A percentile compares a stretch with the other conserved stretches of the same genome.
These are phyloP conservation scores for Peromyscus attwateri DNA, from an alignment of 2,797 vertebrate genomes.

Conservation along the genomic window DNA sequence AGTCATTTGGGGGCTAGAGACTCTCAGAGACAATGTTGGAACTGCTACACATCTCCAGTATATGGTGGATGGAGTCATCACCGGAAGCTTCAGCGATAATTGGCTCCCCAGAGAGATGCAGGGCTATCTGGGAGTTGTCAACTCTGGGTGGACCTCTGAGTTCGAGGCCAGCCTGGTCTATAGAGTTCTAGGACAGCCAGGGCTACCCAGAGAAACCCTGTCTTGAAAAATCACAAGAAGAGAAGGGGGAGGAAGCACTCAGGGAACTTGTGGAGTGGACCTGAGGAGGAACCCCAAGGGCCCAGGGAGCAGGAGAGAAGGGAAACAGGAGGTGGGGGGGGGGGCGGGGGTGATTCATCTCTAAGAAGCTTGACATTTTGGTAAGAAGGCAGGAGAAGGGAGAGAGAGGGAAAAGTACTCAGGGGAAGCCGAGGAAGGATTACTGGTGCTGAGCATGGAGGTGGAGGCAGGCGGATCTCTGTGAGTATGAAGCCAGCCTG, in stretches of 20 bases:
- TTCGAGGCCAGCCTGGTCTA: background rate
- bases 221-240: background rate
- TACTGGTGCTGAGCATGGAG: background rate
- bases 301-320: background rate
- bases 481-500: background rate
- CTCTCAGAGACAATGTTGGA: background rate
- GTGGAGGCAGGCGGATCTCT: background rate
- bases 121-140: background rate
- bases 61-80: background rate
- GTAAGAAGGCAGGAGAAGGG: background rate
- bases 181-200: background rate
- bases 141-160: background rate
- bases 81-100: background rate
- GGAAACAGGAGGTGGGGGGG: too few relatives aligned
- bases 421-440: background rate
- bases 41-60: background rate
- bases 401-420: background rate
- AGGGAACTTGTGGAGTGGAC: background rate
- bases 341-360: background rate
- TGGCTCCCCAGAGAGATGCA: background rate
- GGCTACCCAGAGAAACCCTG: background rate
- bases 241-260: background rate
- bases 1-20: background rate
- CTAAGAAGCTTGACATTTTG: background rate
- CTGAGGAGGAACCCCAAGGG: background rate